These are phyloP conservation scores for Copidosoma aretas DNA, from an alignment of 2,888 invertebrate genomes.

Conservation along the genomic window DNA sequence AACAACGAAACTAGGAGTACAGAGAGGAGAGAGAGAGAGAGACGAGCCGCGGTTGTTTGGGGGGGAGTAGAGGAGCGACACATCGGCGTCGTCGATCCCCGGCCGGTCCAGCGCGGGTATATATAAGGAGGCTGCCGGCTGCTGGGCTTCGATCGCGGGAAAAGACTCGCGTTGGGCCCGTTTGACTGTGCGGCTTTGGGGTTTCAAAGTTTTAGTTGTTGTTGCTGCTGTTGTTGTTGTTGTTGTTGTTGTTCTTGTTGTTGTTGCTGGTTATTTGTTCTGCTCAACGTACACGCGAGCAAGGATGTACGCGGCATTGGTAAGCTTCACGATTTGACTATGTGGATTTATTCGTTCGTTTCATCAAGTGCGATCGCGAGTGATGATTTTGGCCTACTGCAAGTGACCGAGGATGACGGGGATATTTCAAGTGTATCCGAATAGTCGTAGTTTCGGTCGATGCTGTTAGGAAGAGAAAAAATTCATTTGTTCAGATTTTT, in stretches of 20 bases:
- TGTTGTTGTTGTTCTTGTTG: too few relatives aligned
- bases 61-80: slow-evolving; percentile 19
- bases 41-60: background rate
- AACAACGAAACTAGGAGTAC: background rate
- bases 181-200: slow-evolving; percentile 2
- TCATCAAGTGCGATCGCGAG: background rate
- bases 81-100: background rate
- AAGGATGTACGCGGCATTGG: slow-evolving; percentile 35
- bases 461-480: too few relatives aligned
- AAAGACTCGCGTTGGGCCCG: slow-evolving; percentile 11
- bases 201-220: too few relatives aligned
- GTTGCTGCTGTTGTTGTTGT: too few relatives aligned
- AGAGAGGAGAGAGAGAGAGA: slow-evolving; percentile 22
- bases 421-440: too few relatives aligned
- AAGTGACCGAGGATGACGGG: too few relatives aligned
- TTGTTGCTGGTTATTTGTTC: too few relatives aligned
- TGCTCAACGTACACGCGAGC: background rate
- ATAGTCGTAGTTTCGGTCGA: too few relatives aligned
- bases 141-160: slow-evolving; percentile 39
- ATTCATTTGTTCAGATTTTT: too few relatives aligned
- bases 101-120: slow-evolving; percentile 22
- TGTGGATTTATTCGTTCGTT: background rate
- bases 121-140: slow-evolving; percentile 39
- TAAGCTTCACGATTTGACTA: slow-evolving; percentile 18
- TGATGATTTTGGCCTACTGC: too few relatives aligned